phyloP scores from a whole-genome alignment of 2,113 vertebrate genomes.

The Spheniscus mendiculus region DNA sequence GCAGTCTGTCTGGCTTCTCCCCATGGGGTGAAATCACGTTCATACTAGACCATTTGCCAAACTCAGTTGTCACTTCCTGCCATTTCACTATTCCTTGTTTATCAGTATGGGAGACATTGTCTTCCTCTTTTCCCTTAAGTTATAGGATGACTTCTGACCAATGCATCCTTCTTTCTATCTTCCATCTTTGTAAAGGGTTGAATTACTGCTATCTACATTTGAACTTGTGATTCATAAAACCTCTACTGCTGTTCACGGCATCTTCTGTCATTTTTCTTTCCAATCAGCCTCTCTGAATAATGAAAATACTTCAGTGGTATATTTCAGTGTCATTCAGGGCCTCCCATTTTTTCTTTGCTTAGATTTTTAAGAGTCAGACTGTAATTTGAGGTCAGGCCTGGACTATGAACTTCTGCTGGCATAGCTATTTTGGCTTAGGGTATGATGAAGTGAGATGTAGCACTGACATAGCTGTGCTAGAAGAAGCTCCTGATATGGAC shows the following conservation, averaged over 20 bases:
- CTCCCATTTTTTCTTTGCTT: not conserved
- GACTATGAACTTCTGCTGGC: not conserved
- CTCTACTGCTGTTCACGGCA: not conserved
- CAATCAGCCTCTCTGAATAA: not conserved
- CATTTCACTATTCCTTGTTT: not conserved
- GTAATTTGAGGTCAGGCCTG: not conserved
- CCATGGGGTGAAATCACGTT: not conserved
- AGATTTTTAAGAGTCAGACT: not conserved
- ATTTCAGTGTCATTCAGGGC: not conserved
- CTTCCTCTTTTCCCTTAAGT: not conserved
- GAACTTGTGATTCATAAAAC: not conserved
- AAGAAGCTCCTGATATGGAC: not conserved
- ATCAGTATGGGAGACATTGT: not conserved
- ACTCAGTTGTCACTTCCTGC: not conserved
- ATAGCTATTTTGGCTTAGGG: not conserved
- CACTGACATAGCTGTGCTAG: not conserved
- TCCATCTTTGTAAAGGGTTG: not conserved
- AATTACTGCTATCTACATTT: not conserved
- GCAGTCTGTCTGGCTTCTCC: not conserved
- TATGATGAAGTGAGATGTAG: not conserved
- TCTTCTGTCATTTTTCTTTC: not conserved
- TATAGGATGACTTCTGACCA: not conserved
- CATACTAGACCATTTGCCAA: not conserved
- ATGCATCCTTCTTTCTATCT: not conserved
- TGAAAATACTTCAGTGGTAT: not conserved